phyloP scores from a whole-genome alignment of 1,140 invertebrate genomes.

The Armadillidium nasatum region DNA sequence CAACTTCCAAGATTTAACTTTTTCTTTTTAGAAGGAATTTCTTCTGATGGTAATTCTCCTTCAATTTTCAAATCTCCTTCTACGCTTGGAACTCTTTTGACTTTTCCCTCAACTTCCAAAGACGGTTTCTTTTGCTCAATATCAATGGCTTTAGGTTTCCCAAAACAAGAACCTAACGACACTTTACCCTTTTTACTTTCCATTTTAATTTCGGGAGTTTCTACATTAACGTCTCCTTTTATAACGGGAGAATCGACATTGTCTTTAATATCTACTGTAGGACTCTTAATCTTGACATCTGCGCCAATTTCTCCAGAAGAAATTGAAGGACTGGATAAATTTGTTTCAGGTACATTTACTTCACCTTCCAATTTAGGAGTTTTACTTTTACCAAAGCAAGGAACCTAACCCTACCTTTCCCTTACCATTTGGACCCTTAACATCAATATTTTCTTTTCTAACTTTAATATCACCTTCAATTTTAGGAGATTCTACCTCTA shows the following conservation, averaged over 20 bases:
- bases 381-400: not conserved
- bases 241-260: conserved; percentile 1
- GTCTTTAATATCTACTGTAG: conserved; percentile 21
- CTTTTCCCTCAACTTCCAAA: conserved; percentile 3
- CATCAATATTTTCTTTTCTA: not conserved
- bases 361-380: not conserved
- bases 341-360: not conserved
- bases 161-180: conserved; percentile 28
- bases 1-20: not conserved
- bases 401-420: not conserved
- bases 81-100: conserved; percentile 18
- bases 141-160: conserved; percentile 27
- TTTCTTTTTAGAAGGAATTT: not conserved
- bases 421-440: not conserved
- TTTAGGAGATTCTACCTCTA: not conserved
- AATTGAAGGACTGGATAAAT: conserved; percentile 27
- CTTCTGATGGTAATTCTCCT: not conserved
- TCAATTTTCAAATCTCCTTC: conserved; percentile 23
- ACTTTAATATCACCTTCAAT: not conserved
- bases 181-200: not conserved
- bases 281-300: conserved; percentile 20
- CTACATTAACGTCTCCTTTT: conserved; percentile 10
- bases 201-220: conserved; percentile 24
- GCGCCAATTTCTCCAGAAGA: conserved; percentile 17
- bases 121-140: conserved; percentile 12